These are phyloP conservation scores for Panonychus citri DNA, from an alignment of 1,140 invertebrate species.

Conservation along the genomic window DNA sequence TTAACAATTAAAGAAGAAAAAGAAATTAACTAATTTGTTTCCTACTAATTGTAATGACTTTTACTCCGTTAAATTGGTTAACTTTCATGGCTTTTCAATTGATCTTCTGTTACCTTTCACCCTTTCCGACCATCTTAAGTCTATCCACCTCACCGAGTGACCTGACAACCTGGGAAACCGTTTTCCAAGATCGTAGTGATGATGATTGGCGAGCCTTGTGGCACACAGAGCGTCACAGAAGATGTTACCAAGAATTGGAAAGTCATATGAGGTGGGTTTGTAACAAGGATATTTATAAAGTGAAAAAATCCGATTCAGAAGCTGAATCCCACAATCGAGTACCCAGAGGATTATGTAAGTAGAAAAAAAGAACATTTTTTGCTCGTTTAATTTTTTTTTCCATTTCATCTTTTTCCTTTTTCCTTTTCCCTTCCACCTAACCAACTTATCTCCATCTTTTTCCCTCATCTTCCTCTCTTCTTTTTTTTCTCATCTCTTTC, in stretches of 20 bases:
- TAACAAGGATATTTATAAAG: slow-evolving; percentile 33
- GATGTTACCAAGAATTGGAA: slow-evolving; percentile 29
- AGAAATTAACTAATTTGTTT: no score
- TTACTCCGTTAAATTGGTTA: neutral
- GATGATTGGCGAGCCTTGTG: slow-evolving; percentile 33
- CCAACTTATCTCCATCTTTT: no score
- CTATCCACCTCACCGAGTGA: neutral
- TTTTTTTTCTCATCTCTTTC: no score
- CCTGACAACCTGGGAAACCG: slow-evolving; percentile 4
- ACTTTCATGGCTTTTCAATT: neutral
- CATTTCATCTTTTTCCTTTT: no score
- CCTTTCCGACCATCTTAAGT: neutral
- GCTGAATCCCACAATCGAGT: neutral
- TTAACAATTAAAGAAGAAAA: no score
- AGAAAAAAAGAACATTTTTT: no score
- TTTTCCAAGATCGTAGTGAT: slow-evolving; percentile 15
- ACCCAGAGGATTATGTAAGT: neutral
- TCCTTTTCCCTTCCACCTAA: no score
- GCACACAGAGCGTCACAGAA: slow-evolving; percentile 31
- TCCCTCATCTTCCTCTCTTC: no score
- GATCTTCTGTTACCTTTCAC: neutral
- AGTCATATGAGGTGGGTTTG: slow-evolving; percentile 34
- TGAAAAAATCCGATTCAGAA: slow-evolving; percentile 1
- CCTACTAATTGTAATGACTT: neutral
- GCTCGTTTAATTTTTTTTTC: no score